Evolutionary conservation across 2,113 vertebrate species (phyloP).

Genomic region (Scortum barcoo): DNA sequence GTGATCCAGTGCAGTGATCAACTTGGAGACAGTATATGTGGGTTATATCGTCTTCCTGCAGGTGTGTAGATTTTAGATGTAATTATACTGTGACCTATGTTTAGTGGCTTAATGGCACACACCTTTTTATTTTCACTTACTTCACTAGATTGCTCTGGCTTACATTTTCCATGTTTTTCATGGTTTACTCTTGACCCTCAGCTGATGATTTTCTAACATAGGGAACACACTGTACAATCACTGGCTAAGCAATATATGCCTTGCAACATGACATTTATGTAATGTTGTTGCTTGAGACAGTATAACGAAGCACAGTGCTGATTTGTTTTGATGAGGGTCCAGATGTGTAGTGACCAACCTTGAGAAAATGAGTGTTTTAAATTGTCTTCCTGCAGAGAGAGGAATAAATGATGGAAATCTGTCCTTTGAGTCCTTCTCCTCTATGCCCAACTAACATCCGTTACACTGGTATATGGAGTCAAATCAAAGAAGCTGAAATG

Average conservation of each 20-base stretch:
- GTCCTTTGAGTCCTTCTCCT: background rate
- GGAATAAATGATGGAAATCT: background rate
- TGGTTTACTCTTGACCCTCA: background rate
- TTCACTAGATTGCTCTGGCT: background rate
- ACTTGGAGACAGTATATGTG: background rate
- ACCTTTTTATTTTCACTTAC: background rate
- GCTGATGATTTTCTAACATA: background rate
- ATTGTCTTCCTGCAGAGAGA: background rate
- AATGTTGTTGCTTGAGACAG: background rate
- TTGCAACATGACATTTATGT: background rate
- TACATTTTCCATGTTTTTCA: background rate
- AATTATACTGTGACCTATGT: background rate
- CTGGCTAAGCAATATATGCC: background rate
- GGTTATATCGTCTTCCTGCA: background rate
- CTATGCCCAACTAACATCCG: slow-evolving; percentile 3
- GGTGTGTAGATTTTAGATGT: background rate
- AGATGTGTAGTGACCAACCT: slow-evolving; percentile 19
- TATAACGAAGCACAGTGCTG: background rate
- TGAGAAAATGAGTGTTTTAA: slow-evolving; percentile 5
- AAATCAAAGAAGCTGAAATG: slow-evolving; percentile 50
- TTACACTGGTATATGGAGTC: slow-evolving; percentile 47
- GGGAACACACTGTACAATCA: background rate
- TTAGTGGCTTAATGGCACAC: background rate
- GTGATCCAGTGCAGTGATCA: background rate
- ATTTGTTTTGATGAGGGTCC: background rate